Evolutionary conservation across 2,888 invertebrate species (phyloP).

Genomic region (Andricus quercusramuli): DNA sequence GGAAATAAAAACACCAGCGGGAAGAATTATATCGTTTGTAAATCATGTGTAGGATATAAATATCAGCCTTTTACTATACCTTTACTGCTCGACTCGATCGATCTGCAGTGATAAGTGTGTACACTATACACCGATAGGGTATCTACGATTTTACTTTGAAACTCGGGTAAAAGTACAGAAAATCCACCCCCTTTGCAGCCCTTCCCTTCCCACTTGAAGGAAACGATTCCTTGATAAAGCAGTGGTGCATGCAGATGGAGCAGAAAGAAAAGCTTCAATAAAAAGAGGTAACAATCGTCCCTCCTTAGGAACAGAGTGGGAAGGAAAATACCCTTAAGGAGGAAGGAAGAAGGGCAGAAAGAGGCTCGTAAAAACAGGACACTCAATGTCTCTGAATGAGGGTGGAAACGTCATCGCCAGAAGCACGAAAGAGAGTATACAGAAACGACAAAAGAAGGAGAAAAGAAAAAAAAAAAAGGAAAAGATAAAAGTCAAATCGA

Average conservation of each 20-base stretch:
- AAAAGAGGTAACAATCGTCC: constrained; percentile 53
- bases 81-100: constrained; percentile 8
- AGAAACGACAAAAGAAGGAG: constrained; percentile 39
- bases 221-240: constrained; percentile 56
- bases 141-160: background rate
- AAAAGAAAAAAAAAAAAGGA: constrained; percentile 36
- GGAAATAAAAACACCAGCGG: constrained; percentile 47
- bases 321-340: constrained; percentile 30
- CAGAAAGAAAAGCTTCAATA: constrained; percentile 45
- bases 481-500: constrained; percentile 43
- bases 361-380: constrained; percentile 40
- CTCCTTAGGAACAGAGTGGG: background rate
- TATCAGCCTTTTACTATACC: constrained; percentile 33
- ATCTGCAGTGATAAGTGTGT: constrained; percentile 5
- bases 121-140: too few relatives aligned
- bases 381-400: constrained; percentile 38
- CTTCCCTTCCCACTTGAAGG: constrained; percentile 42
- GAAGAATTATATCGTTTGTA: constrained; percentile 55
- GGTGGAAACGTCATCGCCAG: constrained; percentile 39
- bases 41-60: constrained; percentile 49
- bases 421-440: constrained; percentile 36
- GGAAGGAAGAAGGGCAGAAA: constrained; percentile 27
- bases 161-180: constrained; percentile 23
- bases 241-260: constrained; percentile 55
- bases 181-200: constrained; percentile 42